A percentile compares a stretch with the other conserved stretches of the same genome.
Evolutionary conservation across 2,113 vertebrate species (phyloP).

Genomic region (Willisornis vidua): DNA sequence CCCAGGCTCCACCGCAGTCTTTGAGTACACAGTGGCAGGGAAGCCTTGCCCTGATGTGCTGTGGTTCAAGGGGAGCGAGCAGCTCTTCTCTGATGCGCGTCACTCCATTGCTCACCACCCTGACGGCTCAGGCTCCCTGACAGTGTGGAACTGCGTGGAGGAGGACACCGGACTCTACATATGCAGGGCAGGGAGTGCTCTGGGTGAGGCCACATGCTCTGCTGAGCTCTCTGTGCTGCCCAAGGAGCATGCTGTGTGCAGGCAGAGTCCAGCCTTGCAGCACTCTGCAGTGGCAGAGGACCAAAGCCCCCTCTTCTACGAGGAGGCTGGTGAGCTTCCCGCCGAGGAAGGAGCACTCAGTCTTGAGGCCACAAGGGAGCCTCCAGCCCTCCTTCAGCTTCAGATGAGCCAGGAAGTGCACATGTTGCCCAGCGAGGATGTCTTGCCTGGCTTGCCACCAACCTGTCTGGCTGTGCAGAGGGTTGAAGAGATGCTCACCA

Average conservation of each 20-base stretch:
- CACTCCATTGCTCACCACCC: conserved; percentile 72
- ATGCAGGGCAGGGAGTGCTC: conserved; percentile 78
- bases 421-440: conserved; percentile 77
- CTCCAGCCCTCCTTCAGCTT: conserved; percentile 56
- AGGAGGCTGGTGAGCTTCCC: conserved; percentile 60
- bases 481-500: conserved; percentile 67
- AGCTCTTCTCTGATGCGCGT: conserved; percentile 72
- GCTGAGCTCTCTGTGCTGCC: conserved; percentile 79
- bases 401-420: conserved; percentile 57
- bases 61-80: conserved; percentile 82
- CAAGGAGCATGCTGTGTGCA: conserved; percentile 6
- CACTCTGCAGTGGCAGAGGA: conserved; percentile 68
- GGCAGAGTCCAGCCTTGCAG: conserved; percentile 60
- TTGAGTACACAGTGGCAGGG: conserved; percentile 79
- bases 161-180: conserved; percentile 81
- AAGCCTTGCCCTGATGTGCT: conserved; percentile 77
- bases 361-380: conserved; percentile 66
- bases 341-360: background rate
- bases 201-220: conserved; percentile 77
- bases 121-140: conserved; percentile 83
- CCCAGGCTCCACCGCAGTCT: background rate
- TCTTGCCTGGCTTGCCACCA: conserved; percentile 56
- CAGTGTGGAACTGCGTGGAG: conserved; percentile 68
- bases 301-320: conserved; percentile 51
- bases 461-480: conserved; percentile 64